Evolutionary conservation across 1,140 invertebrate species (phyloP).

Genomic region (Drosophila lacertosa): DNA sequence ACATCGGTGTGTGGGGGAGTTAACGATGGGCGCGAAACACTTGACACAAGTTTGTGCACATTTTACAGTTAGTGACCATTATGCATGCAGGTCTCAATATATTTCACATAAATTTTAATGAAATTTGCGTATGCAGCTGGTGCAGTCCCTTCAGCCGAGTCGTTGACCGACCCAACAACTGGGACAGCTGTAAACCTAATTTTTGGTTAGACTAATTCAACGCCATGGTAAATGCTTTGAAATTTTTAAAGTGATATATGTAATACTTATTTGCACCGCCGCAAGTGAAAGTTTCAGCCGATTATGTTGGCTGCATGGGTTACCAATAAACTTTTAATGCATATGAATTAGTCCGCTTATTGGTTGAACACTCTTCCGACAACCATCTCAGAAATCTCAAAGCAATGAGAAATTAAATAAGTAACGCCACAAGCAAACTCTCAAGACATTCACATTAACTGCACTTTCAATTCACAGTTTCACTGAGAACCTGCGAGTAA

Average conservation of each 20-base stretch:
- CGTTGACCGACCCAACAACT: constrained; percentile 51
- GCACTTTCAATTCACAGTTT: constrained; percentile 3
- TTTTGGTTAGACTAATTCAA: not conserved
- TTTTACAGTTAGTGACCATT: constrained; percentile 79
- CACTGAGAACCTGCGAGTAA: constrained; percentile 6
- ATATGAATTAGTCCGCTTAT: constrained; percentile 82
- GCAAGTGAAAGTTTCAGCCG: constrained; percentile 47
- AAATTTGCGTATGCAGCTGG: constrained; percentile 46
- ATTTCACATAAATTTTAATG: constrained; percentile 82
- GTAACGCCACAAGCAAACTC: constrained; percentile 66
- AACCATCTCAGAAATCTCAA: constrained; percentile 51
- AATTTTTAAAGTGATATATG: constrained; percentile 64
- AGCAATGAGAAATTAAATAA: constrained; percentile 82
- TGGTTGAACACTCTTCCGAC: constrained; percentile 75
- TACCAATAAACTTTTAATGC: constrained; percentile 55
- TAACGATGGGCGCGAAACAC: constrained; percentile 39
- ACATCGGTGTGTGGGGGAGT: not conserved
- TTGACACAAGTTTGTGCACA: constrained; percentile 60
- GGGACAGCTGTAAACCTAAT: constrained; percentile 2
- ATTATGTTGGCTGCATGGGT: constrained; percentile 36
- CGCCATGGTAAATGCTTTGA: not conserved
- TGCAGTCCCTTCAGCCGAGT: constrained; percentile 18
- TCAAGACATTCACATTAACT: constrained; percentile 23
- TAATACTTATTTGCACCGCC: constrained; percentile 70
- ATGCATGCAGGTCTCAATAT: constrained; percentile 81